Percentiles rank a stretch among this genome's conserved stretches.
Evolutionary conservation across 64 coral and sea anemone species (phyloP).

Genomic region (Montipora cactus): DNA sequence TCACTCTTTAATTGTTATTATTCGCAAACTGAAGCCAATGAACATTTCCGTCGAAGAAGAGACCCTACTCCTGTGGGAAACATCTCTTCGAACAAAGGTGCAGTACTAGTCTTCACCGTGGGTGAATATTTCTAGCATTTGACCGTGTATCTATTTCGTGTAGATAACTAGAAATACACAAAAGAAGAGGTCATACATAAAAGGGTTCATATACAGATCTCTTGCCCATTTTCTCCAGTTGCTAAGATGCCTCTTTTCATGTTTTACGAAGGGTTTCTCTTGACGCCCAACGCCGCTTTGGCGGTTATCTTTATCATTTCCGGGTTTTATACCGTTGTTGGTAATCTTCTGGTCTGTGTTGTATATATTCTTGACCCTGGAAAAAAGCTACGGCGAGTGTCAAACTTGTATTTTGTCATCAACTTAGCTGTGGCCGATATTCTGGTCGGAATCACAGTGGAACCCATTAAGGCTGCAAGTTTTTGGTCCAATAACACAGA

Average conservation of each 20-base stretch:
- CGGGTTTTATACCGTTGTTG: conserved; percentile 20
- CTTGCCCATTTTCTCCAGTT: not conserved
- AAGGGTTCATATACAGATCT: too few species aligned
- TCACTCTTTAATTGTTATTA: too few species aligned
- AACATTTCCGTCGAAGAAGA: too few species aligned
- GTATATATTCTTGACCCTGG: conserved; percentile 81
- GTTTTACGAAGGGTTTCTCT: conserved; percentile 70
- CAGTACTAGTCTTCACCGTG: not conserved
- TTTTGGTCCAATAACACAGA: conserved; percentile 73
- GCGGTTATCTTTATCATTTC: too few species aligned
- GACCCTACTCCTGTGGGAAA: too few species aligned
- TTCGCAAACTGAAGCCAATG: too few species aligned
- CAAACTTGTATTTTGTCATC: conserved; percentile 83
- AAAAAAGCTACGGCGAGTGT: conserved; percentile 75
- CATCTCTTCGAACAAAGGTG: too few species aligned
- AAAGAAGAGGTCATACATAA: too few species aligned
- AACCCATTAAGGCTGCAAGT: conserved; percentile 87
- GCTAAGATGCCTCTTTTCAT: conserved; percentile 29
- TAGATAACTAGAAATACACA: too few species aligned
- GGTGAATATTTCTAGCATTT: too few species aligned
- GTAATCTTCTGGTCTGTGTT: conserved; percentile 76
- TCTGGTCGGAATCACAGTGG: conserved; percentile 85
- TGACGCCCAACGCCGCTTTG: conserved; percentile 16
- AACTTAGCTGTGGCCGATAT: conserved; percentile 88
- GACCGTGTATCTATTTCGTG: too few species aligned